Base-by-base conservation (phyloP, 2,113 vertebrate species). In the Lampris megalopsis region DNA sequence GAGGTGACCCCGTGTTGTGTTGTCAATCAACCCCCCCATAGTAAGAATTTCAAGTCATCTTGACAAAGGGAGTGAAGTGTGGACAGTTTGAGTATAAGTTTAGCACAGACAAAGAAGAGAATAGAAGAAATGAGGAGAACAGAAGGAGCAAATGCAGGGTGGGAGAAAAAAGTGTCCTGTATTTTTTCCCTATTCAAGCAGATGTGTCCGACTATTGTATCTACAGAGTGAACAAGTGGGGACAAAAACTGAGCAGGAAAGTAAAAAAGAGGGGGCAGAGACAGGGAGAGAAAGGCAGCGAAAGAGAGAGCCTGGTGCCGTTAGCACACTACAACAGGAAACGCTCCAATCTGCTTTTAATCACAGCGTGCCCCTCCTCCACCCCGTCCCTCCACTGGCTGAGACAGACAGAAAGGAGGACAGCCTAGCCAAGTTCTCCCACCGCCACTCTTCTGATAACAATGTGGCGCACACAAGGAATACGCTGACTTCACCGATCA, bases 301-400 rank as follows among this genome's bases (percentile, higher is more conserved):
- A 68, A 68, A 82, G 73, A 62, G 74, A 81, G 82, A 75, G 63
- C 79, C 64, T 83, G 84, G 83, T 79, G 81, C 78, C 87, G 88
- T 88, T 88, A 93, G 93, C 92, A 80, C 68, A 64, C 94, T 94
- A 87, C 77, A 93, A 94, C 96, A 96, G 96, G 95, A 97, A 97
- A 93, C 81, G 48, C 86, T 91, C 91, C 92, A 88, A 94, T 95
- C 96, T 97, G 97, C 95, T 95, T 96, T 94, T 94, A 96, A 97
- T 97, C 95, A 96, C 84, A 77, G 87, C 77, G 73, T 45, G 52
- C 81, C 82, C 77, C 86, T 89, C 87, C 81, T 79, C 86, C 86
- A 41, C 66, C 73, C 66, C 42, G 38, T 36, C 71, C 73, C 75
- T 75, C 70, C 77, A 8, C 67, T 36, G 49, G 42, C 43, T 56